These are phyloP conservation scores for Gambusia holbrooki DNA, from an alignment of 2,113 vertebrate genomes.

Conservation along the genomic window DNA sequence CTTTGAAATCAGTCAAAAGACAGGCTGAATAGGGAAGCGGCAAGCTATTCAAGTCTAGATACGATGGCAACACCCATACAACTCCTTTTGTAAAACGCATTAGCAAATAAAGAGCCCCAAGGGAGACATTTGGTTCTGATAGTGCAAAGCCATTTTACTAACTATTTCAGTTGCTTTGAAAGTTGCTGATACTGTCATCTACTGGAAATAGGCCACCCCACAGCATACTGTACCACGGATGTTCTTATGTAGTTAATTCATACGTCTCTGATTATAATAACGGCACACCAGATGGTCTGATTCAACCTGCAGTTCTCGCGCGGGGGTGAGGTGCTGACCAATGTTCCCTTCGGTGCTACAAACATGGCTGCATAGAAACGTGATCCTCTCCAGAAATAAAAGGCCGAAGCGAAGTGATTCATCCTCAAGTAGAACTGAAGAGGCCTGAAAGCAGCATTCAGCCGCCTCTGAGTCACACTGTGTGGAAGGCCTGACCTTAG, in stretches of 20 bases:
- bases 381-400: conserved; percentile 68
- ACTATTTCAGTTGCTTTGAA: neutral
- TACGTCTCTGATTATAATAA: conserved; percentile 41
- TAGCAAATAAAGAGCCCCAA: conserved; percentile 35
- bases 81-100: conserved; percentile 58
- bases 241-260: conserved; percentile 19
- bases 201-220: neutral
- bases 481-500: conserved; percentile 53
- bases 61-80: conserved; percentile 72
- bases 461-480: conserved; percentile 67
- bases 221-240: conserved; percentile 24
- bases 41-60: conserved; percentile 60
- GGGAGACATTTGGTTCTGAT: conserved; percentile 31
- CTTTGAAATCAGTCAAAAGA: conserved; percentile 68
- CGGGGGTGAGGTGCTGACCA: conserved; percentile 59
- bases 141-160: conserved; percentile 7
- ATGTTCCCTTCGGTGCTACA: conserved; percentile 51
- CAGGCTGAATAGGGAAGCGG: conserved; percentile 58
- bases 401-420: conserved; percentile 68
- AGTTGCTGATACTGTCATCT: neutral
- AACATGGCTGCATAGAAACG: conserved; percentile 51
- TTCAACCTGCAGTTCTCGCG: conserved; percentile 37
- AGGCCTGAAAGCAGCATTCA: conserved; percentile 61
- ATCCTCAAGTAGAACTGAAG: conserved; percentile 49
- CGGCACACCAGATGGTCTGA: conserved; percentile 55